These are phyloP conservation scores for Ips typographus DNA, from an alignment of 1,140 invertebrate species.

Conservation along the genomic window DNA sequence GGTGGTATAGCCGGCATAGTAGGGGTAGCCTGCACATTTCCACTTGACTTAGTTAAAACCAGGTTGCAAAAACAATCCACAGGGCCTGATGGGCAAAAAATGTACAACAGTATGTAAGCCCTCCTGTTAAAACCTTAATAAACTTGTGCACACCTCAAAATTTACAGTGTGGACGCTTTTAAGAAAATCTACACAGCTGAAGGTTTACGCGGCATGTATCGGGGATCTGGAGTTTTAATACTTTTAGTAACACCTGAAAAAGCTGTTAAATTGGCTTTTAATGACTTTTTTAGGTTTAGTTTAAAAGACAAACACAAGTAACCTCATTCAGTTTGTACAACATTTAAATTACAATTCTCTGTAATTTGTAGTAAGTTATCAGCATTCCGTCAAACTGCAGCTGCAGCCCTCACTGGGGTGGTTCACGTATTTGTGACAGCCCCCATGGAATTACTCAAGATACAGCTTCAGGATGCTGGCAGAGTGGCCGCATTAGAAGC, in stretches of 20 bases:
- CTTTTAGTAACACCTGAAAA: constrained; percentile 98
- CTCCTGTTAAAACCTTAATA: background rate
- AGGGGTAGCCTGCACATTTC: constrained; percentile 97
- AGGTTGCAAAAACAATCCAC: constrained; percentile 91
- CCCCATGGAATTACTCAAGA: constrained; percentile 99
- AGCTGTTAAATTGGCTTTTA: constrained; percentile 97
- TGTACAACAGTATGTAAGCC: constrained; percentile 95
- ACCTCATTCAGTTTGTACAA: background rate
- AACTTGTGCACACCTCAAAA: background rate
- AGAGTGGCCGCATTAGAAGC: constrained; percentile 72
- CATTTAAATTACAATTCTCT: background rate
- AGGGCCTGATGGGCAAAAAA: constrained; percentile 83
- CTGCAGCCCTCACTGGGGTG: constrained; percentile 94
- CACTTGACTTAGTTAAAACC: constrained; percentile 96
- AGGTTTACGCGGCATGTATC: constrained; percentile 97
- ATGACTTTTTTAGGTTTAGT: constrained; percentile 95
- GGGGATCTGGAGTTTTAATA: constrained; percentile 95
- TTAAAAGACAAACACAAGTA: constrained; percentile 59
- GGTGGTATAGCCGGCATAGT: constrained; percentile 98
- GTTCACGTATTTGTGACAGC: constrained; percentile 98
- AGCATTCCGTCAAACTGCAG: constrained; percentile 80
- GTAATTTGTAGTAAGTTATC: constrained; percentile 63
- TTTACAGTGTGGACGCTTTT: constrained; percentile 88
- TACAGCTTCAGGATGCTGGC: constrained; percentile 97
- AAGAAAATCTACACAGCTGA: constrained; percentile 88